Base-by-base conservation (phyloP, 2,113 vertebrate species). In the Fulmarus glacialis region DNA sequence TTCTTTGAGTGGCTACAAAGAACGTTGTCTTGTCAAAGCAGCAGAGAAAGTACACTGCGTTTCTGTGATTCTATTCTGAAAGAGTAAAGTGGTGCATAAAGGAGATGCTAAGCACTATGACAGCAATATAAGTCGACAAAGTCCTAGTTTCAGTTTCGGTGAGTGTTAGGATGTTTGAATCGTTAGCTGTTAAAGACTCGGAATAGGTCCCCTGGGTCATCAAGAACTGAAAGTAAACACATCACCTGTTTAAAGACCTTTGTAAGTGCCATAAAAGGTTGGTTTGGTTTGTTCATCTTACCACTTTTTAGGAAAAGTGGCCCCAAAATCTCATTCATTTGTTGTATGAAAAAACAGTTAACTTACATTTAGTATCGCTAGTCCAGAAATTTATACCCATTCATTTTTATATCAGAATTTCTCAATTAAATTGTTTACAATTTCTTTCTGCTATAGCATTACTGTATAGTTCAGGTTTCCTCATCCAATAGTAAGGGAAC, bases 1-100 rank as follows among this genome's bases (percentile, higher is more conserved):
- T 94, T 97, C 92, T 91, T 96, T 83, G 67, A 78, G 55, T 56
- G 48, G 58, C 63, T 95, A 71, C 70, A 89, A 91, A 93, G 80
- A 75, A 72, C 73, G 40, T n/a, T 88, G 74, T 78, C 91, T 82
- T 45, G 77, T 95, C 86, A 96, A 71, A 96, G 92, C 77, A 89
- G 58, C 66, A 83, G 52, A 75, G 83, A 97, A 90, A 97, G 89
- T 59, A 70, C 96, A 95, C 60, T 74, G 82, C 2, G 27, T 70
- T 93, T 97, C n/a, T 83, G 15, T 94, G 34, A 73, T 88, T 48
- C 34, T 81, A 2, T 84, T 84, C 66, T 85, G 67, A 80, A 87
- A 93, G 73, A 89, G 47, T 71, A 50, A 88, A 93, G 58, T 42
- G 12, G 5, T 82, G n/a, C 40, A 63, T 80, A 67, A 78, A 87